A percentile compares a stretch with the other conserved stretches of the same genome.
Evolutionary conservation across 2,888 invertebrate genomes (phyloP).

Genomic region (Mesoligia furuncula): DNA sequence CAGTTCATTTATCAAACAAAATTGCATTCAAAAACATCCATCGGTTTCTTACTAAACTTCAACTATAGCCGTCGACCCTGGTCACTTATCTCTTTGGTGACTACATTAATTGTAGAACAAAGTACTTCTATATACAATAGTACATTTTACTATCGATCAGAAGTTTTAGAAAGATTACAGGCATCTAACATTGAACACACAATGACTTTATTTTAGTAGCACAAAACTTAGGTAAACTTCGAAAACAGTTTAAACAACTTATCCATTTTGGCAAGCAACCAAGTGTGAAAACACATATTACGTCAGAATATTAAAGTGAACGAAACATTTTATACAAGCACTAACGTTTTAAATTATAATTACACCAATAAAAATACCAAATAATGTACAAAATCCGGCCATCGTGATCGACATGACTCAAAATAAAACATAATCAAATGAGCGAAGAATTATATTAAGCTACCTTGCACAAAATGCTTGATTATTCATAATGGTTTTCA

Average conservation of each 20-base stretch:
- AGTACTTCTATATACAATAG: background rate
- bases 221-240: background rate
- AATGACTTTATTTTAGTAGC: background rate
- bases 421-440: conserved; percentile 31
- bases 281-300: conserved; percentile 47
- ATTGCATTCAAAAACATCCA: background rate
- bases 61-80: background rate
- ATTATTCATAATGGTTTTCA: conserved; percentile 20
- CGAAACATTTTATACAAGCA: conserved; percentile 39
- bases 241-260: conserved; percentile 6
- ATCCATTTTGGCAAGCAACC: conserved; percentile 29
- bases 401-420: conserved; percentile 2
- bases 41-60: background rate
- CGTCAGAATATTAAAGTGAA: conserved; percentile 25
- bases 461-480: conserved; percentile 30
- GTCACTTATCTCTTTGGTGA: background rate
- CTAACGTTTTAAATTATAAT: conserved; percentile 38
- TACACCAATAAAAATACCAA: conserved; percentile 48
- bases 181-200: conserved; percentile 17
- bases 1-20: background rate
- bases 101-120: background rate
- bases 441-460: conserved; percentile 42
- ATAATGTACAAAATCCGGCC: conserved; percentile 36
- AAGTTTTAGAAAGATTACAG: background rate
- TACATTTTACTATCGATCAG: background rate